phyloP scores from a whole-genome alignment of 2,797 vertebrate species.

The Parauchenoglanis punctatus region DNA sequence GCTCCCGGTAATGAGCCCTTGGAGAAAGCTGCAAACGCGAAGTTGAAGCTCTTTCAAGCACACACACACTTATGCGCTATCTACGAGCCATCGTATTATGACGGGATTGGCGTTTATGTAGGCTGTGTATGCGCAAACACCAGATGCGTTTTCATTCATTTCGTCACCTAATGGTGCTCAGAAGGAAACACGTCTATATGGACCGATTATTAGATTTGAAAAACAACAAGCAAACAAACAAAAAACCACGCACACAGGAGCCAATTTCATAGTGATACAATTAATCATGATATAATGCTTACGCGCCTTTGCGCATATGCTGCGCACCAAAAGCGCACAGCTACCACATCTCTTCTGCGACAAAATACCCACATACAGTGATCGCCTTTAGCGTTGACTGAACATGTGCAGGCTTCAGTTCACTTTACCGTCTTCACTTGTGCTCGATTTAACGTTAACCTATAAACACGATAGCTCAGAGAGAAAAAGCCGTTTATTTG shows the following conservation, averaged over 20 bases:
- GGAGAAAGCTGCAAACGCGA: not conserved
- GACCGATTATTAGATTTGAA: not conserved
- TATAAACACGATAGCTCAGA: not conserved
- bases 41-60: not conserved
- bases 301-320: not conserved
- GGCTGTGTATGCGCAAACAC: not conserved
- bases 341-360: too few relatives aligned
- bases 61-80: not conserved
- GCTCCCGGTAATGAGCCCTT: conserved; percentile 1
- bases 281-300: too few relatives aligned
- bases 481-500: not conserved
- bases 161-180: not conserved
- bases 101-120: not conserved
- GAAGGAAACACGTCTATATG: not conserved
- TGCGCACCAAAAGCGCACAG: not conserved
- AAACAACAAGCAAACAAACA: not conserved
- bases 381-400: not conserved
- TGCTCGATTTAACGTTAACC: not conserved
- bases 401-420: not conserved
- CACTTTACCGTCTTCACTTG: not conserved
- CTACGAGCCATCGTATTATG: too few relatives aligned
- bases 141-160: not conserved
- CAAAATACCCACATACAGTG: not conserved
- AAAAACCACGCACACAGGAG: not conserved
- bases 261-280: not conserved